Evolutionary conservation across 2,113 vertebrate genomes (phyloP).

Genomic region (Regulus satrapa): DNA sequence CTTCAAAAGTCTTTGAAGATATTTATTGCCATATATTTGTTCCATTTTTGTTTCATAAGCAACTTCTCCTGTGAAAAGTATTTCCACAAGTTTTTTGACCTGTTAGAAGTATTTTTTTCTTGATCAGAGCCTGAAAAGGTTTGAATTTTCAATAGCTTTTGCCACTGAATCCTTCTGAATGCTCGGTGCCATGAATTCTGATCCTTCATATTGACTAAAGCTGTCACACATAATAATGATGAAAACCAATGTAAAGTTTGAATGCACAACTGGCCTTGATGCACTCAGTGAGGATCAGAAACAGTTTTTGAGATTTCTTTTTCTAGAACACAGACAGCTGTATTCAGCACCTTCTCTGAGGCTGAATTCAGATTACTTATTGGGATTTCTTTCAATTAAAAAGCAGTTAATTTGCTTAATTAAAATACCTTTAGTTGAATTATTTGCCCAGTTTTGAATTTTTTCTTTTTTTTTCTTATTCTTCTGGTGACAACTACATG

Average conservation of each 20-base stretch:
- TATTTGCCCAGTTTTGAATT: background rate
- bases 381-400: background rate
- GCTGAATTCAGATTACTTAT: background rate
- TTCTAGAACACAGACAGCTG: background rate
- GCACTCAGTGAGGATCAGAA: background rate
- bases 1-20: slow-evolving; percentile 23
- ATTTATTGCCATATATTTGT: slow-evolving; percentile 38
- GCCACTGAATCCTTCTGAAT: background rate
- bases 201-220: background rate
- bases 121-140: background rate
- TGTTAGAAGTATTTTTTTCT: slow-evolving; percentile 10
- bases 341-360: background rate
- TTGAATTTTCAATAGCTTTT: background rate
- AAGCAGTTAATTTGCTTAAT: background rate
- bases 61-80: background rate
- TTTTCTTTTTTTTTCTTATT: background rate
- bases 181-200: background rate
- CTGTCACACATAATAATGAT: background rate
- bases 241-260: background rate
- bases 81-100: background rate
- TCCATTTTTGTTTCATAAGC: slow-evolving; percentile 34
- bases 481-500: background rate
- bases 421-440: background rate
- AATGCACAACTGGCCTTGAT: background rate
- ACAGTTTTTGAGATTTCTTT: background rate